Base-by-base conservation (phyloP, 2,113 vertebrate species). In the Oreochromis niloticus region DNA sequence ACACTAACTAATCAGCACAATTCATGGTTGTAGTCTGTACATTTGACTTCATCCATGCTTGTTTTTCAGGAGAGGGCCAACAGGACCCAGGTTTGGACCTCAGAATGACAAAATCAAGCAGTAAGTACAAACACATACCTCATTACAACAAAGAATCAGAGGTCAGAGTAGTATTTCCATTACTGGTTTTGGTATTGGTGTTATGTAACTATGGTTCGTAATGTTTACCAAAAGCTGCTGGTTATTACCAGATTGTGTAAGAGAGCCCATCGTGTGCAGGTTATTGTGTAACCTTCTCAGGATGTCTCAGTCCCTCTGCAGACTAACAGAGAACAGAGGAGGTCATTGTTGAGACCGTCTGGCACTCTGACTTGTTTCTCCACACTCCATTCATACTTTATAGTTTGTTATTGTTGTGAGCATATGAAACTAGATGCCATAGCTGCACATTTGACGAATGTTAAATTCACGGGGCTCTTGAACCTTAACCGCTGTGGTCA, bases 101-200 rank as follows among this genome's bases (percentile, higher is more conserved):
- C 97, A 97, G 95, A 99, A 97, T 97, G 98, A 99, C 93, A 99
- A 98, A 96, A 97, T 99, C 93, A 98, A 98, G 93, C 97, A 99
- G 98, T 99, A 96, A 97, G 99, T 99, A 87, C 63, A n/a, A 50
- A 73, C 80, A 27, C 87, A 80, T 81, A 84, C 75, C 85, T 82
- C 54, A 30, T 11, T 56, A 16, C 55, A 59, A 14, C 30, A 43
- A 6, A 66, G 32, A 84, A 27, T 27, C 78, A 78, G 84, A 85
- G 84, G 85, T 85, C 75, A 61, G 54, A 34, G 46, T 24, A 19
- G 52, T 43, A 14, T 50, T 54, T 48, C 81, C 83, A 85, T 78
- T n/a, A 11, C 59, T 10, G 55, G 32, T 80, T 92, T 89, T 89
- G 85, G 66, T 61, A 80, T 36, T 75, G 82, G 36, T 52, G 39